Base-by-base conservation (phyloP, 2,888 invertebrate species). In the Sinelater perroti region DNA sequence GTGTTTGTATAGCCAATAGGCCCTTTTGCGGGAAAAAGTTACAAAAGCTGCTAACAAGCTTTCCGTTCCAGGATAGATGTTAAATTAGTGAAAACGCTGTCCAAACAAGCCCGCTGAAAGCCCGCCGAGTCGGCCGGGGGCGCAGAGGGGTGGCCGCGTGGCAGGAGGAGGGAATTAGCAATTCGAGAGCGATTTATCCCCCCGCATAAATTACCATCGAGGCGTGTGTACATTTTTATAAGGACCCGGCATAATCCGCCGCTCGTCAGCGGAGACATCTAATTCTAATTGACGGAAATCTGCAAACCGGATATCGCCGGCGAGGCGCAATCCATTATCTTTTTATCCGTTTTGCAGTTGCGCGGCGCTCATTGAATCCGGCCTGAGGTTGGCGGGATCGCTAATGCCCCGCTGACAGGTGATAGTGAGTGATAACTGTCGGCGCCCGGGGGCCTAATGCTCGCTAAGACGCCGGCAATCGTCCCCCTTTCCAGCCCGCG, bases 161-260 rank as follows among this genome's bases (percentile, higher is more conserved):
- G n/a, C 40, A 24, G 35, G 21, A 45, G 17, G 50, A 33, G 36
- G 56, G 62, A 17, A 45, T 59, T 59, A 51, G 44, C 44, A 55
- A 64, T 69, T 64, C 61, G 38, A 38, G 57, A 62, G 68, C 70
- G 63, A 69, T 71, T 71, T 72, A 72, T 69, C 65, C 61, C 45
- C 52, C 49, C 56, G 67, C 65, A 70, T 69, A 69, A 71, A 72
- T 72, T 71, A 70, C 65, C 63, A 65, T 68, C 66, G 67, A 65
- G 60, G 64, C 67, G 67, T 67, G 62, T 63, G 64, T 70, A 69
- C 66, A 69, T 67, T 70, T 69, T 70, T 69, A 67, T 70, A 69
- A 70, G 65, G 65, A 65, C 61, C 50, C 57, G 58, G 62, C 61
- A 64, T 70, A 70, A 71, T 70, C 69, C 68, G 63, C 68, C 62